phyloP scores from a whole-genome alignment of 2,797 vertebrate genomes.

The Coregonus ussuriensis region DNA sequence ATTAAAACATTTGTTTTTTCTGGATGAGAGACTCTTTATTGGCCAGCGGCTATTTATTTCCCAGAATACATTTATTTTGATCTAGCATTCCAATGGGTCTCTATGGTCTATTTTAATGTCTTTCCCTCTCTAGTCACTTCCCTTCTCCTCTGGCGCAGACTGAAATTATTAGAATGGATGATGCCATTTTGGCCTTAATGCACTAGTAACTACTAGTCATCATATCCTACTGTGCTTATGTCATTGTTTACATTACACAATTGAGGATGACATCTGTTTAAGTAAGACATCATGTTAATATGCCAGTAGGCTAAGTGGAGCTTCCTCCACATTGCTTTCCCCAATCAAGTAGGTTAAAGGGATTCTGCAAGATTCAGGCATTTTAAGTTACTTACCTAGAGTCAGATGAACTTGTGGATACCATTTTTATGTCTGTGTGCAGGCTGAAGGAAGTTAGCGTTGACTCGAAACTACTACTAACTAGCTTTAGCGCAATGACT shows the following conservation, averaged over 20 bases:
- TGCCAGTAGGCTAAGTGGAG: too few species aligned
- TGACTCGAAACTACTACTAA: too few species aligned
- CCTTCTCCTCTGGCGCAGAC: not conserved
- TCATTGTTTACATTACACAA: not conserved
- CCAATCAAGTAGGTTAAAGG: too few species aligned
- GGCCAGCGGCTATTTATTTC: not conserved
- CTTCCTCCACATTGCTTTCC: too few species aligned
- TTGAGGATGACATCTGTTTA: not conserved
- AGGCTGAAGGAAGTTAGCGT: too few species aligned
- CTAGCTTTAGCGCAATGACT: too few species aligned
- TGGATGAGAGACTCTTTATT: slow-evolving; percentile 6
- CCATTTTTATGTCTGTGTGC: too few species aligned
- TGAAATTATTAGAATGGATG: not conserved
- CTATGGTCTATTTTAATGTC: not conserved
- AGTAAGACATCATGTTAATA: too few species aligned
- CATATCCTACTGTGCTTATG: not conserved
- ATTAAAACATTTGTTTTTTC: slow-evolving; percentile 14
- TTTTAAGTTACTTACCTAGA: too few species aligned
- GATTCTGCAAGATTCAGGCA: too few species aligned
- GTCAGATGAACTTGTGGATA: too few species aligned
- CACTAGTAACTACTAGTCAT: not conserved
- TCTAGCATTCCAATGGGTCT: not conserved
- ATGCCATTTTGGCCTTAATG: not conserved
- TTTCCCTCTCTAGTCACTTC: not conserved
- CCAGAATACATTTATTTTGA: not conserved